Evolutionary conservation across 2,797 vertebrate genomes (phyloP), one percentile per base, ranked within the genome.

Genomic region (Galagoides demidoff): DNA sequence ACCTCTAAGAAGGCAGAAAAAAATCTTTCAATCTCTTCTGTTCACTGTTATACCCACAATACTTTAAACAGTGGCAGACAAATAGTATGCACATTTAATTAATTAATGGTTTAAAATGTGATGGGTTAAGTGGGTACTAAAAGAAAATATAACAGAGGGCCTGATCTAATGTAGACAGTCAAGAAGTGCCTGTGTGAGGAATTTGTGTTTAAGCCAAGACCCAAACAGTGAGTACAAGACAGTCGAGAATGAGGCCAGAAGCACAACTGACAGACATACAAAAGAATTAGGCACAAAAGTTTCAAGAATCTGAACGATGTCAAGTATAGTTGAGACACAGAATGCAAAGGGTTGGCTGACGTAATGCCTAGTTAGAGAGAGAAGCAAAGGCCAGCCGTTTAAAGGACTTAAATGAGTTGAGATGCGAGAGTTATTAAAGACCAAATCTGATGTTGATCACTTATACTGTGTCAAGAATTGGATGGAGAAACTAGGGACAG

Each of bases 351-450:
- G 14, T 78, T 49, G 55, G 43, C 7, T 57, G 13, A 20, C 57
- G 66, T 7, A 57, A 27, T 45, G 59, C 31, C 83, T 81, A 31
- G 73, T 10, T 79, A 29, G 77, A 85, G 52, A 79, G 31, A 89
- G 20, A 79, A 74, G 92, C 31, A 57, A 82, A 83, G 20, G n/a
- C 10, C 52, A 78, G 29, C n/a, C 57, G 59, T 39, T 87, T 63
- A 87, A 90, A 86, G 25, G 63, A 89, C 43, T 83, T 92, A 85
- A 76, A 82, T 77, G 70, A 89, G 22, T 86, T 61, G 76, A 3
- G 34, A 70, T 5, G 79, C 9, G 22, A 52, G 14, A 81, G 34
- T 61, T 89, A 68, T 49, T n/a, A 63, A 82, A 85, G 59, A 85
- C 31, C 43, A 68, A 61, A 85, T 63, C 23, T 43, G 8, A 77